Evolutionary conservation across 2,797 vertebrate species (phyloP).

Genomic region (Jordanella pulchra): DNA sequence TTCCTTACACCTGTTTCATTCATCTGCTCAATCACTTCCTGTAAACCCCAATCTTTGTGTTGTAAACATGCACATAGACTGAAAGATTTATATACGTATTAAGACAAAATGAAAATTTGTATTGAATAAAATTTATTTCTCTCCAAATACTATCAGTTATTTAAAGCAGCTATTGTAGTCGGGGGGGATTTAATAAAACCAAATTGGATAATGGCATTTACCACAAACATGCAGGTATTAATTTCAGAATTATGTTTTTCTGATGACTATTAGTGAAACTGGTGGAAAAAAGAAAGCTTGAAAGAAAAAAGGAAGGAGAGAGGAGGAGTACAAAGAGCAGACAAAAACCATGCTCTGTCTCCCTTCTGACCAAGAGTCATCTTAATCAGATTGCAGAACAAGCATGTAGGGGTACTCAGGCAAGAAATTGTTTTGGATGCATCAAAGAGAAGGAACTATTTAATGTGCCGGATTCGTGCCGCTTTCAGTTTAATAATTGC

Average conservation of each 20-base stretch:
- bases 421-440: slow-evolving; percentile 79
- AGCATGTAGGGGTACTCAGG: slow-evolving; percentile 69
- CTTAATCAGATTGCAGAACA: slow-evolving; percentile 71
- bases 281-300: slow-evolving; percentile 37
- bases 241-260: slow-evolving; percentile 60
- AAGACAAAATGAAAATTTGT: slow-evolving; percentile 4
- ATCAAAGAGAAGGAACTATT: slow-evolving; percentile 68
- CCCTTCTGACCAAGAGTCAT: slow-evolving; percentile 38
- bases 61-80: not conserved
- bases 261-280: slow-evolving; percentile 55
- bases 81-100: too few species aligned
- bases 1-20: too few species aligned
- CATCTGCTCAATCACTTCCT: too few species aligned
- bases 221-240: slow-evolving; percentile 53
- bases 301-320: slow-evolving; percentile 2
- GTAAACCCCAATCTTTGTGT: too few species aligned
- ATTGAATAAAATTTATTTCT: not conserved
- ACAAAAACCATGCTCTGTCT: slow-evolving; percentile 31
- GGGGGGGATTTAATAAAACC: slow-evolving; percentile 30
- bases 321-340: slow-evolving; percentile 8
- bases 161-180: slow-evolving; percentile 20
- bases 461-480: slow-evolving; percentile 56
- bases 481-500: slow-evolving; percentile 61
- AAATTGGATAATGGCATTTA: slow-evolving; percentile 57
- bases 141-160: slow-evolving; percentile 2